Evolutionary conservation across 2,113 vertebrate species (phyloP).

Genomic region (Alces alces): DNA sequence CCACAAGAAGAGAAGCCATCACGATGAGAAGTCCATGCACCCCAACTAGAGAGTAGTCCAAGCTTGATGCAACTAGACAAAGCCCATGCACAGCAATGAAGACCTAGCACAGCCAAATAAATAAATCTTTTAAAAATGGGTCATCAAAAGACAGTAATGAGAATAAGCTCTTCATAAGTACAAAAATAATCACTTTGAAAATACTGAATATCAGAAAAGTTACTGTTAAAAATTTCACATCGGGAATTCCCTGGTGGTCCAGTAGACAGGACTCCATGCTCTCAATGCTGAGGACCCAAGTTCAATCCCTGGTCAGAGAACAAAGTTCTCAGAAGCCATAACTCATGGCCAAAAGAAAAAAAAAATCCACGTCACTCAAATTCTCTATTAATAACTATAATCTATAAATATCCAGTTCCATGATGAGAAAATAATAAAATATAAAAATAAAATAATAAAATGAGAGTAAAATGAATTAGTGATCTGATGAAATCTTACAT

Average conservation of each 20-base stretch:
- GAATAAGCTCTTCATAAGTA: background rate
- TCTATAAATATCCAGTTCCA: background rate
- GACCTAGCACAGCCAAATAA: background rate
- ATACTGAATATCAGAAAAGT: background rate
- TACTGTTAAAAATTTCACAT: background rate
- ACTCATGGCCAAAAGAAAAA: background rate
- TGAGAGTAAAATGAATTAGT: background rate
- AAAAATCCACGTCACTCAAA: background rate
- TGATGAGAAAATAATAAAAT: background rate
- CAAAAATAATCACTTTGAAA: constrained; percentile 29
- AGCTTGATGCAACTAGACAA: background rate
- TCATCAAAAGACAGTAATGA: background rate
- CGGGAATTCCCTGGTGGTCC: background rate
- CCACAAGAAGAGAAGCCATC: background rate
- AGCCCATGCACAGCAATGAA: background rate
- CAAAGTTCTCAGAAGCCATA: background rate
- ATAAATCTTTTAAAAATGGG: background rate
- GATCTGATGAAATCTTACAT: constrained; percentile 8
- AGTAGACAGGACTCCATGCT: background rate
- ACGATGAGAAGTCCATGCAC: background rate
- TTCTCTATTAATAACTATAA: background rate
- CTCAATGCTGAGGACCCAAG: background rate
- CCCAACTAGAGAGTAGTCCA: background rate
- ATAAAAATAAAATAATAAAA: constrained; percentile 6
- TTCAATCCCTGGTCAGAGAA: background rate